Evolutionary conservation across 2,113 vertebrate species (phyloP).

Genomic region (Chlamydotis undulata): DNA sequence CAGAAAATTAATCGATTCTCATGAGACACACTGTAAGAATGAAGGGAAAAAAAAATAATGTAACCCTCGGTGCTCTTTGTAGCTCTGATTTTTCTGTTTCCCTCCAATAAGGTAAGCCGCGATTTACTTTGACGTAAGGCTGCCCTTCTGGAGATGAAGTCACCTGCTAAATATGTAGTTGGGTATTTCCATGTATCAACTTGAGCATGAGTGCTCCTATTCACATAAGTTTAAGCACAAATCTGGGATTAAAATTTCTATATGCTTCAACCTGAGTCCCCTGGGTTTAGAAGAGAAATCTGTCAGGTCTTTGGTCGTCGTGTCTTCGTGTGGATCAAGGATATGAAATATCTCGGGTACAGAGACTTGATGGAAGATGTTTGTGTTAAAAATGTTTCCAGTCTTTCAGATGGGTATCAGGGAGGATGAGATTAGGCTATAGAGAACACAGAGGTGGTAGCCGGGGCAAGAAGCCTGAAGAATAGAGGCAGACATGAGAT

Average conservation of each 20-base stretch:
- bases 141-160: background rate
- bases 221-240: background rate
- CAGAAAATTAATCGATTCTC: slow-evolving; percentile 58
- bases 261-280: background rate
- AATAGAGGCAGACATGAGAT: background rate
- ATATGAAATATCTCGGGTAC: background rate
- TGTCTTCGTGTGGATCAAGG: background rate
- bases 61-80: background rate
- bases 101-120: background rate
- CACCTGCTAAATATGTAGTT: background rate
- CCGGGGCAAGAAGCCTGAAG: background rate
- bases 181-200: background rate
- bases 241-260: background rate
- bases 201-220: background rate
- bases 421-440: background rate
- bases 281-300: background rate
- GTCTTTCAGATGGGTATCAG: background rate
- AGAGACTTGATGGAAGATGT: background rate
- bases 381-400: background rate
- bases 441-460: background rate
- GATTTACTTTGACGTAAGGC: background rate
- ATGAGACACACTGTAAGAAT: background rate
- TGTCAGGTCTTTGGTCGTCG: background rate
- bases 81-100: background rate
- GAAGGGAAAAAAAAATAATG: background rate